Conservation (phyloP, 2,113 vertebrate genomes). For the Hepsetus odoe region DNA sequence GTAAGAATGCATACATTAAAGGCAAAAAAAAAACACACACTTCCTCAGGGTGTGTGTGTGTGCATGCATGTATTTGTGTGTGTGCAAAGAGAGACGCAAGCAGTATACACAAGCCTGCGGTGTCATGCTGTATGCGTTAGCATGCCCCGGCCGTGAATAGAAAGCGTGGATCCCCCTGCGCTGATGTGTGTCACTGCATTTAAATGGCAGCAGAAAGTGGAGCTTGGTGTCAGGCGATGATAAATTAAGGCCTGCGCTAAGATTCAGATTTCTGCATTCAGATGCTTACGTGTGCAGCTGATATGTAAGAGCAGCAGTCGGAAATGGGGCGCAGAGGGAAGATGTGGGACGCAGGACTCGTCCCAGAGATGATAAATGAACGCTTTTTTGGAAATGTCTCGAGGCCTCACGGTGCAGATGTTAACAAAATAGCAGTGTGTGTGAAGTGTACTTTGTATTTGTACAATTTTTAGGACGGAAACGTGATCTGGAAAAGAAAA, state of each 20-base stretch:
- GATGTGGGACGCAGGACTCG: conserved; percentile 6
- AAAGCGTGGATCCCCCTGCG: conserved; percentile 1
- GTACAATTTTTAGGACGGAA: neutral
- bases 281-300: neutral
- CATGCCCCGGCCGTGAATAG: conserved; percentile 6
- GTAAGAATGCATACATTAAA: conserved; percentile 40
- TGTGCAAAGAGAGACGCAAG: neutral
- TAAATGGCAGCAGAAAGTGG: conserved; percentile 36
- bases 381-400: conserved; percentile 10
- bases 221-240: conserved; percentile 39
- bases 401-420: conserved; percentile 21
- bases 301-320: neutral
- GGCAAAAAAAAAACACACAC: conserved; percentile 17
- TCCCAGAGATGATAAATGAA: conserved; percentile 31
- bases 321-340: conserved; percentile 24
- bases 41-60: conserved; percentile 19
- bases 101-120: neutral
- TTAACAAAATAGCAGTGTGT: conserved; percentile 22
- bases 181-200: conserved; percentile 28
- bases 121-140: conserved; percentile 19
- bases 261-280: conserved; percentile 26
- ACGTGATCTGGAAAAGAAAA: too few species aligned
- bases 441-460: neutral
- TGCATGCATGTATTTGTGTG: neutral
- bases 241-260: conserved; percentile 29